Conservation (phyloP, 2,113 vertebrate genomes). For the Epinephelus moara region DNA sequence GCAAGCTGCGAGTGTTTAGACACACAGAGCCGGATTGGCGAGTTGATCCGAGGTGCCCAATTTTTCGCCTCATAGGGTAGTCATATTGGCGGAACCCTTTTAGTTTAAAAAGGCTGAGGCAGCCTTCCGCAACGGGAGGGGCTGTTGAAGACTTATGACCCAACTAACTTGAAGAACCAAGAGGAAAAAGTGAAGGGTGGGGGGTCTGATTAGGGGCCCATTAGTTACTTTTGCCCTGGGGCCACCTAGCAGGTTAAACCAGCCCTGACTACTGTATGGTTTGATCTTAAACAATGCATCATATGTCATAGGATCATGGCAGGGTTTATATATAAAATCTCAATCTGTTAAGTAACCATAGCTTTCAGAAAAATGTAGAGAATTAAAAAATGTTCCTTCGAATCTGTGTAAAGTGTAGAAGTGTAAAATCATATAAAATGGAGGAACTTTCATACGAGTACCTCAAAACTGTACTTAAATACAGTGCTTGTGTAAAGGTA, state of each 20-base stretch:
- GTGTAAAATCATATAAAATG: no score
- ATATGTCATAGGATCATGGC: background rate
- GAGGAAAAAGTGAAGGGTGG: no score
- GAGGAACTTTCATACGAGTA: background rate
- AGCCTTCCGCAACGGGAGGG: no score
- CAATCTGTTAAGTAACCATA: background rate
- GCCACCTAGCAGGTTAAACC: background rate
- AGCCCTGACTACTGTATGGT: background rate
- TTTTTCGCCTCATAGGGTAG: no score
- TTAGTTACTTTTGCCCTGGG: background rate
- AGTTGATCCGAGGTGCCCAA: no score
- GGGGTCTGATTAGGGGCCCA: background rate
- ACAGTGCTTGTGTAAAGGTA: background rate
- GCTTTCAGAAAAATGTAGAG: background rate
- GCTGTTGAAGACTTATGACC: background rate
- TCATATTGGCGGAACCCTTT: no score
- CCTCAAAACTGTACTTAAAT: background rate
- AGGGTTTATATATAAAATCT: background rate
- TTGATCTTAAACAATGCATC: background rate
- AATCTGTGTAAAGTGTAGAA: no score
- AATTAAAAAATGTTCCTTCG: background rate
- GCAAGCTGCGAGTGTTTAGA: no score
- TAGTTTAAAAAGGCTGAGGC: no score
- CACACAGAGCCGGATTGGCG: no score
- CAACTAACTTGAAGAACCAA: background rate